Base-by-base conservation (phyloP, 2,797 vertebrate genomes). In the Cyprinodon diabolis region DNA sequence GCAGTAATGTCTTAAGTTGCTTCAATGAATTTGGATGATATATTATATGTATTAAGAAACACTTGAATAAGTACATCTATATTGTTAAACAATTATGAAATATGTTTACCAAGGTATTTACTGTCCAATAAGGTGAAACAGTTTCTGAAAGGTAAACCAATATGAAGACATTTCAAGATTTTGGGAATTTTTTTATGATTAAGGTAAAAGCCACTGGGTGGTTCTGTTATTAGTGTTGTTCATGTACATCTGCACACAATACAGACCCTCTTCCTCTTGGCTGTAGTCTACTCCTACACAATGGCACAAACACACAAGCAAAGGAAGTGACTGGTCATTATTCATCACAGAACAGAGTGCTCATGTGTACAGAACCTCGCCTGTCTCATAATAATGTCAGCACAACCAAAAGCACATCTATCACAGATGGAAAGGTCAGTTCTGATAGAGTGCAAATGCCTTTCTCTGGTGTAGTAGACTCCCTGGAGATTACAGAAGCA, bases 351-450 rank as follows among this genome's bases (percentile, higher is more conserved):
- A 79, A 81, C 37, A 49, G 58, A 45, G 55, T 25, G 73, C 68
- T 79, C 68, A 25, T 74, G 79, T 78, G 79, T 66, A 63, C 11
- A 7, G 75, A 77, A 65, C 77, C 74, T 51, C 0, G 48, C 74
- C 69, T 70, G 71, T 78, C 74, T 81, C 55, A 71, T 74, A 80
- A 72, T 81, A 72, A 63, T 62, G 70, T 80, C 74, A 67, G 40
- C 43, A 69, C 71, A 77, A 43, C 66, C 23, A 8, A 81, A 74
- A 75, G 62, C 66, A 79, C 82, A 80, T 76, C 69, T 69, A 85
- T 69, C 74, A 69, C 35, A 57, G 69, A 77, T 47, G 71, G 72
- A 89, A 91, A 90, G 88, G 90, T 91, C 83, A 92, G 40, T 89
- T 86, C 73, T 88, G 88, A 90, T 85, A 47, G 58, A 58, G 77